Evolutionary conservation across 2,797 vertebrate genomes (phyloP), one percentile per base, ranked within the genome.

Genomic region (Pelobates cultripes): DNA sequence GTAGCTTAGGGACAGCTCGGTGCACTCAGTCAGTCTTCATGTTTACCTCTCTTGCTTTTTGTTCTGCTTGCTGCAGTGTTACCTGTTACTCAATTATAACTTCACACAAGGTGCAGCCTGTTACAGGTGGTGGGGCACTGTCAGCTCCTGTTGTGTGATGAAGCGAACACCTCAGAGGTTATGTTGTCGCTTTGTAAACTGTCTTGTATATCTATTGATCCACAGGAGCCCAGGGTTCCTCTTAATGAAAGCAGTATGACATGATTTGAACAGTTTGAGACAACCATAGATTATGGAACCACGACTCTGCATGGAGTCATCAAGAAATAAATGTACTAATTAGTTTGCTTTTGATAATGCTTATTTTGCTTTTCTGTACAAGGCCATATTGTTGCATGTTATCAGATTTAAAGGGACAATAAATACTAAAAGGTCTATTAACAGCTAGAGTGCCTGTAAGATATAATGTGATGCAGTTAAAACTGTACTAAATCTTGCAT

Each of bases 151-250:
- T 71, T 15, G 41, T 60, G 71, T 82, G 61, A 82, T 82, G 70
- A 8, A 68, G 68, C 78, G 55, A 43, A 41, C 12, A 44, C 42
- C 70, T 51, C n/a, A 63, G 13, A 83, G n/a, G 51, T 73, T 73
- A 69, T 63, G 78, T 73, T 69, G 70, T 63, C 40, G 69, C 75
- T 43, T 53, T 78, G 75, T 73, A 73, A 68, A 74, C 51, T n/a
- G 53, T 66, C 70, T 82, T 82, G 75, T 78, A 82, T 45, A 60
- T 60, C 61, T 82, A 82, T 82, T 78, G 81, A 78, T 82, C 70
- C 70, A 47, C 8, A 15, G 45, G 77, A 61, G 53, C 75, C 51
- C 51, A 61, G 70, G 81, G 81, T 51, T 78, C 43, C 63, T 77
- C 69, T 68, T 10, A 42, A 78, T 73, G 69, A 82, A 82, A 68